Base-by-base conservation (phyloP, 2,113 vertebrate species). In the Conger conger region DNA sequence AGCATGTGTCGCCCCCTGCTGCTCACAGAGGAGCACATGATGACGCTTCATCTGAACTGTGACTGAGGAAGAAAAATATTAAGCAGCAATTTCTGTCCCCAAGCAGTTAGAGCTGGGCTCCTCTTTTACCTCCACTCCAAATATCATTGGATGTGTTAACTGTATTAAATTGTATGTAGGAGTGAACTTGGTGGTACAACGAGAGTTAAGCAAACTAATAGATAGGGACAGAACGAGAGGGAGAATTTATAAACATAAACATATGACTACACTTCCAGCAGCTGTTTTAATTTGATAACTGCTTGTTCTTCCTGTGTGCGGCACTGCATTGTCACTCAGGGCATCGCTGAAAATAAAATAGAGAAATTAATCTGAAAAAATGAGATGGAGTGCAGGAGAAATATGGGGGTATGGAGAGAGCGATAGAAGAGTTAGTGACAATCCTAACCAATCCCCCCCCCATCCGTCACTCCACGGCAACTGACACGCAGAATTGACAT, bases 1-100 rank as follows among this genome's bases (percentile, higher is more conserved):
- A 80, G 53, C 78, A 63, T 35, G 78, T 80, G 83, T 37, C 54
- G 30, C 83, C 83, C 78, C 76, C 83, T 85, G 54, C 78, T 85
- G 83, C 27, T 80, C 53, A 63, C 38, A 42, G n/a, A 42, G 78
- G 27, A n/a, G 80, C 50, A 18, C 11, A 45, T n/a, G 36, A 53
- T 27, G 16, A n/a, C 16, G 40, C 35, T 11, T 23, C 50, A 73
- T 54, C 33, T 7, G 37, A 35, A 18, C 2, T 20, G 8, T 42
- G 37, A 50, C 30, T n/a, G 63, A 76, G 73, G 40, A 83, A 35
- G 73, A 76, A 42, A 17, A 45, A 17, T 23, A 30, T 35, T 11
- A 5, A 33, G 9, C 20, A 73, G 2, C 11, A 30, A 63, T 30
- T 73, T 73, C 27, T 73, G 68, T 30, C 20, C 60, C 20, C 27